Evolutionary conservation across 2,113 vertebrate genomes (phyloP).

Genomic region (Mixornis gularis): DNA sequence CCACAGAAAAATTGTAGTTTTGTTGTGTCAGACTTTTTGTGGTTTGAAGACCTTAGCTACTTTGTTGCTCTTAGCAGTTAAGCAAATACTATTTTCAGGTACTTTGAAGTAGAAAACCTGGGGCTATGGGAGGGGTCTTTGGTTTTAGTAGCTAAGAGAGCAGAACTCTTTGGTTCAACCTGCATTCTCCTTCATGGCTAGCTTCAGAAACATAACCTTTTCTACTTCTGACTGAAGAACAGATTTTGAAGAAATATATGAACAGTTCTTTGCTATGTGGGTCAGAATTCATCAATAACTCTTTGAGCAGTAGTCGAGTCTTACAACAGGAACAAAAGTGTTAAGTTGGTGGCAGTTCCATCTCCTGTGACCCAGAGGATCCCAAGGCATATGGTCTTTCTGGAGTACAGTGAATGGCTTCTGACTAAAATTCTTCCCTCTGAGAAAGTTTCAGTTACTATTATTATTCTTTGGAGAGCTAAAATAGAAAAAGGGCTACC

Average conservation of each 20-base stretch:
- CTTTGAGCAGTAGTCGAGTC: background rate
- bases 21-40: background rate
- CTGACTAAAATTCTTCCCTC: background rate
- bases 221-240: background rate
- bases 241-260: background rate
- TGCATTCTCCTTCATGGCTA: background rate
- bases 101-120: background rate
- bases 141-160: background rate
- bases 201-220: background rate
- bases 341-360: background rate
- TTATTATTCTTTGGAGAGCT: background rate
- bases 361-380: background rate
- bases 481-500: background rate
- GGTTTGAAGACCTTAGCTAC: background rate
- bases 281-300: conserved; percentile 1
- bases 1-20: background rate
- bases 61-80: background rate
- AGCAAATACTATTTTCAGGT: background rate
- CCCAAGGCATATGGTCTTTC: background rate
- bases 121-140: background rate
- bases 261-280: background rate
- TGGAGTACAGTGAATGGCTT: background rate
- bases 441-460: background rate
- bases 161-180: background rate
- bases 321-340: background rate